Base-by-base conservation (phyloP, 1,140 invertebrate genomes). In the Drosophila funebris region DNA sequence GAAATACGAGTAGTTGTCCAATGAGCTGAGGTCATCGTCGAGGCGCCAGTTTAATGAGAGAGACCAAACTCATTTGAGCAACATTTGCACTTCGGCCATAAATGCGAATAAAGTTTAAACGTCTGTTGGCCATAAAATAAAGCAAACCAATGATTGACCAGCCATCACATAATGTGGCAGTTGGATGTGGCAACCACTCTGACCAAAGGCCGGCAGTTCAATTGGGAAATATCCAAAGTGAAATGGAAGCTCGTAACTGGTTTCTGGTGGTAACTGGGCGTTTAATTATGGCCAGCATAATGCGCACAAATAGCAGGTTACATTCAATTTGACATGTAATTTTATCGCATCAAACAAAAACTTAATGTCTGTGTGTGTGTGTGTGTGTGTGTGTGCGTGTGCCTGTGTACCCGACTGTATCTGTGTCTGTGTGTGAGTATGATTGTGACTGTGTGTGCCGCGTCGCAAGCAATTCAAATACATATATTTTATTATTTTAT, bases 401-500 rank as follows among this genome's bases (percentile, higher is more conserved):
- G 18, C 16, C 20, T 58, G 33, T 53, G 41, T 56, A n/a, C n/a
- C n/a, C n/a, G n/a, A n/a, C n/a, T n/a, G n/a, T n/a, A n/a, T n/a
- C n/a, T n/a, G 14, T 70, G 2, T 33, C 13, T 33, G 9, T n/a
- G n/a, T n/a, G n/a, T n/a, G n/a, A n/a, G n/a, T n/a, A n/a, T n/a
- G n/a, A n/a, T n/a, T n/a, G n/a, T 52, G 33, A 22, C 27, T 54
- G 33, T 53, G 41, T 56, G 29, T 46, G 66, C 61, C 70, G 52
- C 70, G 71, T 83, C 76, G 77, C 36, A 43, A 73, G 67, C 82
- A 85, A 85, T 85, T 85, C 81, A 85, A 88, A 85, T 87, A 85
- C 83, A 85, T 88, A 85, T 87, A 85, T 87, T 85, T 85, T 85
- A 85, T 85, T 85, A 85, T 85, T 85, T 85, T 85, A 85, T 88